Base-by-base conservation (phyloP, 2,113 vertebrate species). In the Natator depressus region DNA sequence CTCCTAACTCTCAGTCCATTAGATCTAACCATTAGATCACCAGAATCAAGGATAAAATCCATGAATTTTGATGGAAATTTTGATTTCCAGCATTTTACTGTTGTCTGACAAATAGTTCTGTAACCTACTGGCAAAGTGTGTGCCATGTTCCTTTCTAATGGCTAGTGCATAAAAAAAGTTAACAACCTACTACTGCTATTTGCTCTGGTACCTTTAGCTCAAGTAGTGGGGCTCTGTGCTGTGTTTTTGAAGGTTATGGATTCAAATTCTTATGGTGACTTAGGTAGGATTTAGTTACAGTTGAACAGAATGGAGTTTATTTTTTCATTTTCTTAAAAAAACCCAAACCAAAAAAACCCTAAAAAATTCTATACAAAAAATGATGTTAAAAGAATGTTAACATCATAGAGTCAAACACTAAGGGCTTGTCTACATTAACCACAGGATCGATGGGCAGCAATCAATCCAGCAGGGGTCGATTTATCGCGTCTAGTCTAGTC, bases 201-300 rank as follows among this genome's bases (percentile, higher is more conserved):
- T 65, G 62, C 31, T 17, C 14, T 65, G 31, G 62, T n/a, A 65
- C 31, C 62, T 90, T 94, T 95, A 81, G 90, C 55, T 93, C 8
- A 75, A 72, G 12, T 83, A 42, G 10, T 89, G 69, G 3, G 31
- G 35, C 35, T 69, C 62, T 69, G 62, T 69, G 16, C 62, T n/a
- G 7, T 69, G 62, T 35, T 19, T 19, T 19, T 69, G 59, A 62
- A 62, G 14, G 62, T n/a, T 69, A 17, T 35, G 8, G 62, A 69
- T 35, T 69, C 62, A 69, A 69, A 69, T n/a, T 35, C 8, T 69
- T 8, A 35, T 69, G 31, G 35, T 69, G 17, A 69, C 6, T 35
- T 69, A 69, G 16, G 62, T 69, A 69, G 31, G 62, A 69, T 69
- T 69, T 69, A n/a, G 17, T 69, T n/a, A 69, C 16, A 69, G 35